These are phyloP conservation scores for Meteorus sp. DNA, from an alignment of 1,140 invertebrate species.

Conservation along the genomic window DNA sequence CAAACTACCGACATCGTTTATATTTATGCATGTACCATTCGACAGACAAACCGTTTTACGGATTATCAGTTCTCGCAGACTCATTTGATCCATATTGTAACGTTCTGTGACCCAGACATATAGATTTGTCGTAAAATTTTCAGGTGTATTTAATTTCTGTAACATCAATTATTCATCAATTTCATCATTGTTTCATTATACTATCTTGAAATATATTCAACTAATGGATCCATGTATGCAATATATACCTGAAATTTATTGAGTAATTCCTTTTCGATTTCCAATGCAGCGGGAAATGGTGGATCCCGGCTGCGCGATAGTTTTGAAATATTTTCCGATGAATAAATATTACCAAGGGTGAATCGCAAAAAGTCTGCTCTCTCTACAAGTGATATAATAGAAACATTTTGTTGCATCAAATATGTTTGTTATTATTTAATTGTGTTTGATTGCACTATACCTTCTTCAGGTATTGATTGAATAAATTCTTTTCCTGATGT, in stretches of 20 bases:
- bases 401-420: constrained; percentile 1
- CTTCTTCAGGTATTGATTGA: constrained; percentile 17
- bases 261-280: constrained; percentile 21
- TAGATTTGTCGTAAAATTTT: constrained; percentile 35
- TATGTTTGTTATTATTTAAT: not conserved
- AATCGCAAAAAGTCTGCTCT: constrained; percentile 26
- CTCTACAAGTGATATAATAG: constrained; percentile 25
- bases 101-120: constrained; percentile 28
- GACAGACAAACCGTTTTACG: constrained; percentile 27
- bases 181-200: constrained; percentile 10
- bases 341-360: constrained; percentile 23
- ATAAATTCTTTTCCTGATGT: constrained; percentile 22
- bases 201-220: not conserved
- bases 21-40: constrained; percentile 29
- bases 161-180: constrained; percentile 16
- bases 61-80: constrained; percentile 30
- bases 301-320: constrained; percentile 14
- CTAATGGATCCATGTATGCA: not conserved
- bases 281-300: constrained; percentile 27
- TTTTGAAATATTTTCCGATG: constrained; percentile 14
- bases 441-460: no score
- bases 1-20: constrained; percentile 33
- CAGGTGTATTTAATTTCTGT: constrained; percentile 28
- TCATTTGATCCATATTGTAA: constrained; percentile 23
- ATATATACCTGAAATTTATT: constrained; percentile 31